Evolutionary conservation across 2,113 vertebrate species (phyloP), one percentile per base, ranked within the genome.

Genomic region (Corythaixoides concolor): DNA sequence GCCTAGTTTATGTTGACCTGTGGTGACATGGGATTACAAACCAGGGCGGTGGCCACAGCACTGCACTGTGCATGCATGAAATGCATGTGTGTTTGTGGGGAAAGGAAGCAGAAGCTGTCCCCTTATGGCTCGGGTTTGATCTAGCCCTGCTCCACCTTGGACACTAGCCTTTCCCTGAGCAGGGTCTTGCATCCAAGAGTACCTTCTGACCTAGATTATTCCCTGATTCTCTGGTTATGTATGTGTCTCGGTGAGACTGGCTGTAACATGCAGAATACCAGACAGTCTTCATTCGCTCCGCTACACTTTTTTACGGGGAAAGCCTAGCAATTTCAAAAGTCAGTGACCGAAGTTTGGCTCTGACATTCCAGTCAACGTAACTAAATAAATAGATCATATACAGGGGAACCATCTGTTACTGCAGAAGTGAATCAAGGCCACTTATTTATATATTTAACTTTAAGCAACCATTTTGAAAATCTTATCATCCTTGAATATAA

Each of bases 211-310:
- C 35, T 45, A 53, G 35, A 6, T 13, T 76, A 8, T 45, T 69
- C 17, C 49, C 41, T 79, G 32, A 49, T 81, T 11, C 12, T 67
- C n/a, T 11, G 19, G 30, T 49, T 60, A 43, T 30, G 10, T 7
- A 9, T 13, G 15, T 21, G 19, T 32, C 28, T 78, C 0, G 0
- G n/a, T 30, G n/a, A 81, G 32, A 87, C 12, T 49, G 21, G 2
- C 20, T 39, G 17, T 43, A 85, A 75, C 12, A 49, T 6, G 27
- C 8, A 90, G 33, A 85, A 60, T 23, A 68, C 19, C 70, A 76
- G 39, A 59, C 4, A 84, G 24, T 12, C 9, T 19, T 84, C 21
- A 49, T 74, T 60, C 2, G 0, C 9, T 73, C 33, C 23, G 33
- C 45, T 11, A 17, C 7, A 24, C 10, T 28, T n/a, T 63, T 74